A percentile compares a stretch with the other conserved stretches of the same genome.
Conservation (phyloP, 2,113 vertebrate species). For the Rhinolophus ferrumequinum region DNA sequence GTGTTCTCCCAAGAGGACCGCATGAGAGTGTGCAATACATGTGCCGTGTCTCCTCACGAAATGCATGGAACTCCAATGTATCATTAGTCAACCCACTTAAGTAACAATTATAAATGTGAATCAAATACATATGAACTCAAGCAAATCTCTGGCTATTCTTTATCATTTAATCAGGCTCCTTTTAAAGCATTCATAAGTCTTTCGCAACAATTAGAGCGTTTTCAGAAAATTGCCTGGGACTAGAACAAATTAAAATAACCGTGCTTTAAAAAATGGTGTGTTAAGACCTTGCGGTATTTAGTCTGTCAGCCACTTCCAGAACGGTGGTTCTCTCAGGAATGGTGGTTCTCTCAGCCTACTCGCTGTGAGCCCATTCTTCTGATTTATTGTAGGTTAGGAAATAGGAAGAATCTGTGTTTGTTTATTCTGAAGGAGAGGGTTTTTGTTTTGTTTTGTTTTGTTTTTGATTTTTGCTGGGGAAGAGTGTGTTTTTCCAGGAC, state of each 20-base stretch:
- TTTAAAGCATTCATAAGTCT: not conserved
- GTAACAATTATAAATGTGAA: not conserved
- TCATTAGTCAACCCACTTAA: not conserved
- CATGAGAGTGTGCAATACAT: not conserved
- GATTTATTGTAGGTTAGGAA: not conserved
- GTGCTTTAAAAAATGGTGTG: not conserved
- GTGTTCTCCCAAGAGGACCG: not conserved
- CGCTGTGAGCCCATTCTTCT: not conserved
- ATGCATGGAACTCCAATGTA: not conserved
- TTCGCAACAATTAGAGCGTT: conserved; percentile 6
- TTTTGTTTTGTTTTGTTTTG: too few species aligned
- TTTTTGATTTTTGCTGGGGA: too few species aligned
- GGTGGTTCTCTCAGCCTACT: not conserved
- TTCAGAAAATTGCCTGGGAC: not conserved
- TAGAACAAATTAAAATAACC: not conserved
- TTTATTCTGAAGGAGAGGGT: not conserved
- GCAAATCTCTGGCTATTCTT: not conserved
- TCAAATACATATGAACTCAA: not conserved
- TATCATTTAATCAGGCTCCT: not conserved
- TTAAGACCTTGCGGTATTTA: not conserved
- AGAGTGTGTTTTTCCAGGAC: too few species aligned
- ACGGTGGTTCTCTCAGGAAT: not conserved
- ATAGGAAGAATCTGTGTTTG: not conserved
- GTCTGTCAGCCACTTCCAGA: not conserved
- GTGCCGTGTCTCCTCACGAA: not conserved